These are phyloP conservation scores for Platynereis dumerilii DNA, from an alignment of 2,888 invertebrate genomes.

Conservation along the genomic window DNA sequence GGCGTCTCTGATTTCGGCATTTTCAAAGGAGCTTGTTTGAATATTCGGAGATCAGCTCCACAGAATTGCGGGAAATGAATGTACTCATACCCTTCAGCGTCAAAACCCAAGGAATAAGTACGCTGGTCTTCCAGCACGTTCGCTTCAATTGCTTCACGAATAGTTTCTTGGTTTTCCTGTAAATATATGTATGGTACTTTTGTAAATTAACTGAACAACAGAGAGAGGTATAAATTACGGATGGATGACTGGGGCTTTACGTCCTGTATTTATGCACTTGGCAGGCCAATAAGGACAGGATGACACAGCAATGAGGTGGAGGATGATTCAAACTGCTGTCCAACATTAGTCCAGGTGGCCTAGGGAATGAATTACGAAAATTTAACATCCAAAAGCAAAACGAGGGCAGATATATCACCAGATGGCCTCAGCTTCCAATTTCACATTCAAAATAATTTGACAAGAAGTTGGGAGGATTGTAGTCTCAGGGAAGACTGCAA, in stretches of 20 bases:
- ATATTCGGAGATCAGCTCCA: conserved; percentile 67
- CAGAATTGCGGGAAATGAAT: conserved; percentile 69
- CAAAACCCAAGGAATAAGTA: conserved; percentile 66
- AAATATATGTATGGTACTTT: conserved; percentile 25
- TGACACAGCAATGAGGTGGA: too few relatives aligned
- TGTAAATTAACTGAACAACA: background rate
- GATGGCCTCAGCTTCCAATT: too few relatives aligned
- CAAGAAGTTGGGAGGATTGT: too few relatives aligned
- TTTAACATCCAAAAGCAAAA: background rate
- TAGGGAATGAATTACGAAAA: background rate
- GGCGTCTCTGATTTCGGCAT: conserved; percentile 40
- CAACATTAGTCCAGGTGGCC: too few relatives aligned
- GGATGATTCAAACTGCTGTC: too few relatives aligned
- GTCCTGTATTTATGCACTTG: too few relatives aligned
- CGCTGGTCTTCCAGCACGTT: conserved; percentile 65
- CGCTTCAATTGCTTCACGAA: conserved; percentile 67
- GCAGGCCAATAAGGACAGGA: too few relatives aligned
- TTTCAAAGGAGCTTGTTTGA: conserved; percentile 61
- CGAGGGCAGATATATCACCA: background rate
- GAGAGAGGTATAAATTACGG: too few relatives aligned
- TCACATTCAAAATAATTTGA: too few relatives aligned
- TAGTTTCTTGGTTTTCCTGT: conserved; percentile 67
- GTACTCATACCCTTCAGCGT: conserved; percentile 67
- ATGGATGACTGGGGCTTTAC: too few relatives aligned
- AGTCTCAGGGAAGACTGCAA: too few relatives aligned